A percentile compares a stretch with the other conserved stretches of the same genome.
Evolutionary conservation across 2,797 vertebrate species (phyloP).

Genomic region (Euphonia xanthogaster): DNA sequence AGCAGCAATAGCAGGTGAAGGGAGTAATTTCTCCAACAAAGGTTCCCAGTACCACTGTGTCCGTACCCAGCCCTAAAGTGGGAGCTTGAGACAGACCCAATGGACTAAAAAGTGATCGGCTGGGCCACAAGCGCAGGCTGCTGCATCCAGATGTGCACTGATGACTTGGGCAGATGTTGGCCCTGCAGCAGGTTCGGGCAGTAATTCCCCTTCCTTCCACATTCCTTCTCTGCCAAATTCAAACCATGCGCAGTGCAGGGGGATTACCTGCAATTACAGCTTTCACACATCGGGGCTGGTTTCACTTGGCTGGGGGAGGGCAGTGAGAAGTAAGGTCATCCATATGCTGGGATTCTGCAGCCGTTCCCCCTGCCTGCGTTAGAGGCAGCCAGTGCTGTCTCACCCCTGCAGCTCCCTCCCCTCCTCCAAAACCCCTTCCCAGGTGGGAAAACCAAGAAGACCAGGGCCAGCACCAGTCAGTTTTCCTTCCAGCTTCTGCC

Average conservation of each 20-base stretch:
- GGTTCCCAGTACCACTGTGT: background rate
- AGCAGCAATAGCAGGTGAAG: background rate
- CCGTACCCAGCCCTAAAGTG: background rate
- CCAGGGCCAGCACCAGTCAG: background rate
- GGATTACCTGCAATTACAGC: conserved; percentile 58
- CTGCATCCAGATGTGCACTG: conserved; percentile 45
- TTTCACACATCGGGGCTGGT: background rate
- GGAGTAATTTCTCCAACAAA: background rate
- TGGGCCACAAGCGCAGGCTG: background rate
- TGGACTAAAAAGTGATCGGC: background rate
- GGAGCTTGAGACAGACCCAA: background rate
- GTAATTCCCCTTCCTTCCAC: conserved; percentile 46
- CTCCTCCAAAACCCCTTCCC: background rate
- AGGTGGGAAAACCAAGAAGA: background rate
- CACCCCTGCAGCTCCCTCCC: background rate
- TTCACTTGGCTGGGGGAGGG: background rate
- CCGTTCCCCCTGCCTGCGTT: background rate
- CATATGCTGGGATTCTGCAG: conserved; percentile 8
- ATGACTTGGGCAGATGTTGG: conserved; percentile 62
- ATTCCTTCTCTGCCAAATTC: conserved; percentile 55
- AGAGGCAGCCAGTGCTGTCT: background rate
- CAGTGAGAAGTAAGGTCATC: background rate
- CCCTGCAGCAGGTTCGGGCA: background rate
- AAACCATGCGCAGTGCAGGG: background rate
- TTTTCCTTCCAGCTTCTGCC: conserved; percentile 54